Percentiles rank a stretch among this genome's conserved stretches.
These are phyloP conservation scores for Saguinus midas DNA, from an alignment of 2,113 vertebrate genomes.

Conservation along the genomic window DNA sequence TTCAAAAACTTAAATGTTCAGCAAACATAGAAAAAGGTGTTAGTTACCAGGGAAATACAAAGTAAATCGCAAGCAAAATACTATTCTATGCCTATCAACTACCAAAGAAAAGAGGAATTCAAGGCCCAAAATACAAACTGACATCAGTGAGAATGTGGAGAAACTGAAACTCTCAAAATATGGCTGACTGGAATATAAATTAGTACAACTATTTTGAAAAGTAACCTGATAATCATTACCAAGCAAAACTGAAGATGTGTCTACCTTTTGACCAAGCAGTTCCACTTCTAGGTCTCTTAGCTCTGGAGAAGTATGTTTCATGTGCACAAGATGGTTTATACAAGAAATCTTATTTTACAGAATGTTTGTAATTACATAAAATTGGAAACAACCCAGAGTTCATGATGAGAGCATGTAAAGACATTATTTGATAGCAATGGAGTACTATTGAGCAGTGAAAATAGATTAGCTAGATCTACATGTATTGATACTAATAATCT, in stretches of 20 bases:
- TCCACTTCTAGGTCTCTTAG: not conserved
- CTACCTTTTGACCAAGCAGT: not conserved
- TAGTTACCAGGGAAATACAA: not conserved
- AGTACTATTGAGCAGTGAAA: constrained; percentile 11
- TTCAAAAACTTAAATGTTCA: not conserved
- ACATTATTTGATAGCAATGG: not conserved
- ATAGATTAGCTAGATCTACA: not conserved
- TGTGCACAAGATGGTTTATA: not conserved
- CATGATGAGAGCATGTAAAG: not conserved
- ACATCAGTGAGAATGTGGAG: not conserved
- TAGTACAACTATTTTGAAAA: not conserved
- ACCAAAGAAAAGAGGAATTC: not conserved
- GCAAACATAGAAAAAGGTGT: not conserved
- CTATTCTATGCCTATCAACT: not conserved
- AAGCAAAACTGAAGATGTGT: not conserved
- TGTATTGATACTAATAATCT: not conserved
- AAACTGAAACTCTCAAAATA: not conserved
- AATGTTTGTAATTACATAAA: constrained; percentile 5
- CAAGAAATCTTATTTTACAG: constrained; percentile 25
- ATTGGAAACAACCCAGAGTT: not conserved
- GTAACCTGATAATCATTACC: not conserved
- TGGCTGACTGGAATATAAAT: not conserved
- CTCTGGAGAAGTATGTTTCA: not conserved
- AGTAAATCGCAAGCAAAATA: not conserved
- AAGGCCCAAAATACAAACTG: not conserved